A percentile compares a stretch with the other conserved stretches of the same genome.
These are phyloP conservation scores for Myotis davidii DNA, from an alignment of 2,113 vertebrate species.

Conservation along the genomic window DNA sequence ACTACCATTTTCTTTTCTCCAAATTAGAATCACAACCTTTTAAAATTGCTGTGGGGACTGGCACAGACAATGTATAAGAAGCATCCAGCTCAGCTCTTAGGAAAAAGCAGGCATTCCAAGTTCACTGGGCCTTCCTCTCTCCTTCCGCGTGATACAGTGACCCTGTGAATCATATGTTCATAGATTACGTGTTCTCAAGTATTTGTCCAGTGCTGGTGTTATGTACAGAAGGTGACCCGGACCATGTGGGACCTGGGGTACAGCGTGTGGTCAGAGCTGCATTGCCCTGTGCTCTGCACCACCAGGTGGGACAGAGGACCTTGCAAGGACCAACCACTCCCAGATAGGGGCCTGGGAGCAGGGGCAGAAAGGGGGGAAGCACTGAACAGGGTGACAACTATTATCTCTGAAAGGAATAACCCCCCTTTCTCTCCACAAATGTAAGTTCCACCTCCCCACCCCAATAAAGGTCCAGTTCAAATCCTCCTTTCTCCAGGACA, in stretches of 20 bases:
- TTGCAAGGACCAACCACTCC: background rate
- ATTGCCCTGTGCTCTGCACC: background rate
- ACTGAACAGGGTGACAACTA: background rate
- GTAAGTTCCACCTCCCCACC: background rate
- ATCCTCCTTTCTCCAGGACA: background rate
- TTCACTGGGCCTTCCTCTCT: background rate
- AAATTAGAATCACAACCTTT: background rate
- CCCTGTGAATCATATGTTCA: background rate
- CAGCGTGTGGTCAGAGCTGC: background rate
- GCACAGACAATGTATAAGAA: background rate
- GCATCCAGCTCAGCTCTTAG: background rate
- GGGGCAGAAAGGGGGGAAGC: background rate
- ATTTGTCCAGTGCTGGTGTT: background rate
- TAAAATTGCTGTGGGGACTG: background rate
- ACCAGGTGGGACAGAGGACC: background rate
- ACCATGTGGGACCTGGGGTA: background rate
- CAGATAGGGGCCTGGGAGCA: background rate
- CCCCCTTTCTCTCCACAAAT: background rate
- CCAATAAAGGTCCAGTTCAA: background rate
- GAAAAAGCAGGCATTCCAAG: background rate
- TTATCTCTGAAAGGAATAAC: background rate
- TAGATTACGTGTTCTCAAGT: background rate
- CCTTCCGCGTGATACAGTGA: background rate
- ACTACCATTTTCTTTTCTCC: background rate
- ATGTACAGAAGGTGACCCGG: background rate